phyloP scores from a whole-genome alignment of 1,140 invertebrate genomes.

The Aricia agestis region DNA sequence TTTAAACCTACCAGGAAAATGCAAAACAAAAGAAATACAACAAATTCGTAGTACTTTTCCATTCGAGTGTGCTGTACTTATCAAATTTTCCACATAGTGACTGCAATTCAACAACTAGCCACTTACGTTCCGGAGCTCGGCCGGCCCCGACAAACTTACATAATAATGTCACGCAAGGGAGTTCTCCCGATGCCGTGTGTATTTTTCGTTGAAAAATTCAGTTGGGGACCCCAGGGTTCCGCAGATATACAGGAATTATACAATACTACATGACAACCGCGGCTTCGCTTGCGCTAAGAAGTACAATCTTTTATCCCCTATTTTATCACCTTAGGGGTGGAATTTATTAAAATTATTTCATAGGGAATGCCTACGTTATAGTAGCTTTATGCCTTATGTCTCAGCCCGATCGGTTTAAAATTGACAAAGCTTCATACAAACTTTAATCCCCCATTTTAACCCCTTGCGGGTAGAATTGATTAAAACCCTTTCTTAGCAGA shows the following conservation, averaged over 20 bases:
- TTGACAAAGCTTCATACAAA: too few relatives aligned
- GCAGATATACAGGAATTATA: not conserved
- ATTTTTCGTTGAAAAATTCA: constrained; percentile 7
- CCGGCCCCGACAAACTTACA: constrained; percentile 5
- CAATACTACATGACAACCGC: too few relatives aligned
- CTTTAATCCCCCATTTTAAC: too few relatives aligned
- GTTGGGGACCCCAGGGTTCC: not conserved
- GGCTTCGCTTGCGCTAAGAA: too few relatives aligned
- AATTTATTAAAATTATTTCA: too few relatives aligned
- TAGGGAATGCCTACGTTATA: too few relatives aligned
- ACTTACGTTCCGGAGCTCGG: not conserved
- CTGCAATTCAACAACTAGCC: constrained; percentile 9
- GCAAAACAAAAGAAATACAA: not conserved
- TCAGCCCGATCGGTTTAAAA: too few relatives aligned
- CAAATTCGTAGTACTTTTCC: not conserved
- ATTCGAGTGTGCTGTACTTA: not conserved
- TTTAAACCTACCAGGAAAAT: not conserved
- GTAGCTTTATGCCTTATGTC: too few relatives aligned
- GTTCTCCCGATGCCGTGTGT: not conserved
- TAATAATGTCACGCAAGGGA: constrained; percentile 13
- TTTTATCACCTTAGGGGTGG: too few relatives aligned
- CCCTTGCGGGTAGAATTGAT: too few relatives aligned
- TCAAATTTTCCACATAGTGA: constrained; percentile 14
- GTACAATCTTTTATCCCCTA: too few relatives aligned
- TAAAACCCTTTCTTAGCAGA: too few relatives aligned